phyloP scores from a whole-genome alignment of 2,113 vertebrate species.

The Stercorarius parasiticus region DNA sequence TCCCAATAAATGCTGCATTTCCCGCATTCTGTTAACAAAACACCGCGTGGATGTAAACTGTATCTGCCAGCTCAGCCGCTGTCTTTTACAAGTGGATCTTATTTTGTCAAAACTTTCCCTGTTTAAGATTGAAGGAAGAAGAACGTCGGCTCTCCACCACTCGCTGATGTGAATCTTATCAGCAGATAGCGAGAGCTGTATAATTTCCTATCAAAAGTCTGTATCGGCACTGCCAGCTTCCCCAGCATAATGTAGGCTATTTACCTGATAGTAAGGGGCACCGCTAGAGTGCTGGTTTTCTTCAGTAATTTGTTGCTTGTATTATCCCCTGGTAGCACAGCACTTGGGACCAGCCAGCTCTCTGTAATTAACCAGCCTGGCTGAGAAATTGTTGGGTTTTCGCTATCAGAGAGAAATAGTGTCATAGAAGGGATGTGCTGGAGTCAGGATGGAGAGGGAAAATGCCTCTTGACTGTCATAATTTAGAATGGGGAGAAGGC shows the following conservation, averaged over 20 bases:
- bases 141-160: background rate
- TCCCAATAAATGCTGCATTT: background rate
- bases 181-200: background rate
- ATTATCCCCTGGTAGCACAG: background rate
- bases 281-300: background rate
- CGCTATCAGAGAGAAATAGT: background rate
- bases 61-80: background rate
- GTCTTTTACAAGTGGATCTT: background rate
- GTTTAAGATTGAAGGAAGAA: background rate
- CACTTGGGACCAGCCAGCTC: background rate
- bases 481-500: background rate
- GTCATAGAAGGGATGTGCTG: background rate
- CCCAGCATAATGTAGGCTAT: background rate
- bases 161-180: background rate
- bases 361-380: background rate
- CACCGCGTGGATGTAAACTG: accelerated
- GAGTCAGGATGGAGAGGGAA: background rate
- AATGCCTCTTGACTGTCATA: background rate
- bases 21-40: background rate
- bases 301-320: background rate
- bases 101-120: background rate
- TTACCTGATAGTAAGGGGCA: background rate
- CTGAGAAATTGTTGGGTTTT: background rate
- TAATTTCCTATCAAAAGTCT: background rate
- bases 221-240: background rate